Evolutionary conservation across 2,113 vertebrate species (phyloP).

Genomic region (Uropsilus gracilis): DNA sequence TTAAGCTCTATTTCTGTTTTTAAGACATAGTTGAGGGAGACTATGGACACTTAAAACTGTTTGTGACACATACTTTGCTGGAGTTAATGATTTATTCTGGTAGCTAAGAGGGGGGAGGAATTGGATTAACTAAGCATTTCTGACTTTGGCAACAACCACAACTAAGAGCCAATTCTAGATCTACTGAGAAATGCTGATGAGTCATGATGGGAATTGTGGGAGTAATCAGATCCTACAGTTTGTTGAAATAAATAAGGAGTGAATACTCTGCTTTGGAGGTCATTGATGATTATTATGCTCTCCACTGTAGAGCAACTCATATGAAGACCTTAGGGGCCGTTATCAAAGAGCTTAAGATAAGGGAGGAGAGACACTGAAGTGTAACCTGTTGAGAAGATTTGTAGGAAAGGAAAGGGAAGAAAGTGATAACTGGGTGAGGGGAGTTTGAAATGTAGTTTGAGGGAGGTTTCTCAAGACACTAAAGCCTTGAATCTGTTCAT

Average conservation of each 20-base stretch:
- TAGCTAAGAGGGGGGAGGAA: background rate
- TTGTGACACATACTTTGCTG: background rate
- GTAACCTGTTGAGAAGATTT: background rate
- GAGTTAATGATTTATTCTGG: background rate
- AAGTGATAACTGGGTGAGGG: background rate
- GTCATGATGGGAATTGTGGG: background rate
- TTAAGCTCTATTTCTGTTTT: background rate
- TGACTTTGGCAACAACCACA: background rate
- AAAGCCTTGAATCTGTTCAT: background rate
- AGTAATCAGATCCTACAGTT: background rate
- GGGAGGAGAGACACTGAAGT: background rate
- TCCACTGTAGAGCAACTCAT: slow-evolving; percentile 7
- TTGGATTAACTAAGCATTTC: background rate
- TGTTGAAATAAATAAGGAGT: background rate
- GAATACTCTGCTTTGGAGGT: background rate
- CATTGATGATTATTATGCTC: background rate
- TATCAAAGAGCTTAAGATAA: background rate
- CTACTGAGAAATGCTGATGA: background rate
- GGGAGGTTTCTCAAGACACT: background rate
- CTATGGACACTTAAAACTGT: background rate
- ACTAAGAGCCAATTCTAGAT: background rate
- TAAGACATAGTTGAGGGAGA: background rate
- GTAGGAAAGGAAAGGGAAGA: background rate
- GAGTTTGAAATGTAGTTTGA: background rate
- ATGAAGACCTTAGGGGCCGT: background rate